phyloP scores from a whole-genome alignment of 2,797 vertebrate genomes.

The Gallinago solitaria region DNA sequence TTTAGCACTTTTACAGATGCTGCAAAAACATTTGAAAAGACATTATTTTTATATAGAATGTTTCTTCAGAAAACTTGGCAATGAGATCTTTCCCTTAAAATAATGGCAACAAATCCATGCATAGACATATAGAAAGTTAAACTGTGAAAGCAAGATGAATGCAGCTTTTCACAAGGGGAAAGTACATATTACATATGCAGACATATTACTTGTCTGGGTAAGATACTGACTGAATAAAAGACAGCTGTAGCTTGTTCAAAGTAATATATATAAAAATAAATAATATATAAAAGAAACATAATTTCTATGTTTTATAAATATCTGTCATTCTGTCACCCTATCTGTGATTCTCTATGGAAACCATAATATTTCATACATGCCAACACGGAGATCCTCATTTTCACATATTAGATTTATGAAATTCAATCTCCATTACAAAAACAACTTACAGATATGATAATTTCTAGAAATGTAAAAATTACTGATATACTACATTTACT shows the following conservation, averaged over 20 bases:
- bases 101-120: not conserved
- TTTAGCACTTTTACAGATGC: conserved; percentile 94
- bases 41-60: not conserved
- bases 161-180: not conserved
- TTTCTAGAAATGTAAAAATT: not conserved
- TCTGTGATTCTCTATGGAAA: not conserved
- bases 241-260: not conserved
- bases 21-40: conserved; percentile 68
- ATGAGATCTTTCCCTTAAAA: not conserved
- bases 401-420: not conserved
- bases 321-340: not conserved
- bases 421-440: not conserved
- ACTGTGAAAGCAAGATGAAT: not conserved
- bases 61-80: not conserved
- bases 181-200: not conserved
- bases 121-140: not conserved
- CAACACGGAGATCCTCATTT: not conserved
- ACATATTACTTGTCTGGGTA: not conserved
- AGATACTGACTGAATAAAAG: not conserved
- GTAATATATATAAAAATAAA: not conserved
- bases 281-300: not conserved
- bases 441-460: not conserved
- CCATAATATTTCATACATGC: not conserved
- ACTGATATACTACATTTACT: not conserved
- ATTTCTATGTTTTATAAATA: not conserved